Percentiles rank a stretch among this genome's conserved stretches.
These are phyloP conservation scores for Ditula angustiorana DNA, from an alignment of 2,888 invertebrate species.

Conservation along the genomic window DNA sequence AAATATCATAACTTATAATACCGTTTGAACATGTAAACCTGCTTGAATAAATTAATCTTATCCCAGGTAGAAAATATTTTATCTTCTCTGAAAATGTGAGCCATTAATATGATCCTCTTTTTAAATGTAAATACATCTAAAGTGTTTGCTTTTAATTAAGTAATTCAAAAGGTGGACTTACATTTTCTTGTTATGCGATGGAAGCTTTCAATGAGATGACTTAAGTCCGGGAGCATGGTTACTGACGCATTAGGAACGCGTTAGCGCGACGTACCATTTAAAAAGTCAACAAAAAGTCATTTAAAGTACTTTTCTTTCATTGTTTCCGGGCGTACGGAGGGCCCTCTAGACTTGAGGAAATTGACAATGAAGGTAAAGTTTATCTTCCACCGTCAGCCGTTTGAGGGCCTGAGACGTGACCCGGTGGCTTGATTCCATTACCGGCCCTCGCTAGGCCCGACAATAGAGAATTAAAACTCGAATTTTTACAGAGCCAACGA, in stretches of 20 bases:
- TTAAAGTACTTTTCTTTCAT: constrained; percentile 78
- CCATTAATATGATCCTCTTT: not conserved
- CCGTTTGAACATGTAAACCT: not conserved
- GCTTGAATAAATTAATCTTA: not conserved
- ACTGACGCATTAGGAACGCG: constrained; percentile 52
- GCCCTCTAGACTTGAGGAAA: constrained; percentile 76
- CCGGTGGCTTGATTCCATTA: constrained; percentile 76
- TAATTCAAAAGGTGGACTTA: not conserved
- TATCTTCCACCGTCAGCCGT: constrained; percentile 80
- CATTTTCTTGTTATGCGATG: not conserved
- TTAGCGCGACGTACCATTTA: constrained; percentile 67
- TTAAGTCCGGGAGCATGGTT: constrained; percentile 10
- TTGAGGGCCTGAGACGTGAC: constrained; percentile 77
- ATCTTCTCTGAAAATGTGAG: not conserved
- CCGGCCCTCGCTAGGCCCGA: constrained; percentile 54
- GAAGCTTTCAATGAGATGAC: constrained; percentile 15
- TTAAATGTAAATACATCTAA: not conserved
- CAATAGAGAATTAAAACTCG: constrained; percentile 76
- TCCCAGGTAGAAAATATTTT: not conserved
- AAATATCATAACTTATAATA: too few relatives aligned
- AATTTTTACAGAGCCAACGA: constrained; percentile 70
- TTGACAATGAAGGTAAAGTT: constrained; percentile 84
- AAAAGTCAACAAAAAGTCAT: constrained; percentile 75
- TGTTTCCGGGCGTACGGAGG: constrained; percentile 73
- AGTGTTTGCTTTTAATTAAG: not conserved